A percentile compares a stretch with the other conserved stretches of the same genome.
Conservation (phyloP, 2,888 invertebrate genomes). For the Temnothorax unifasciatus region DNA sequence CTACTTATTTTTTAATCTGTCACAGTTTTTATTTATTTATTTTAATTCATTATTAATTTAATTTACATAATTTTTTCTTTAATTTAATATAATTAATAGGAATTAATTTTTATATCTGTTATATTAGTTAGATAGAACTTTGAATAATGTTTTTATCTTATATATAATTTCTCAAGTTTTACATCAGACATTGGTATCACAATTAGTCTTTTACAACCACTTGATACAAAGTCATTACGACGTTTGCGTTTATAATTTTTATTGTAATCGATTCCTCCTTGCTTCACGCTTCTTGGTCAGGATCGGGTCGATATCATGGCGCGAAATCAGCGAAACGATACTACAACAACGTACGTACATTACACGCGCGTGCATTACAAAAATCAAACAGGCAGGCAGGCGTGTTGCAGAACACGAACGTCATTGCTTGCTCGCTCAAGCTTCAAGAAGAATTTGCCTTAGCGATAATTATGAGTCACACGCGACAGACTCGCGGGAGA, state of each 20-base stretch:
- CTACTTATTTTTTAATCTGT: background rate
- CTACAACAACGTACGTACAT: background rate
- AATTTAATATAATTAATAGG: background rate
- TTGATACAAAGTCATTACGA: slow-evolving; percentile 16
- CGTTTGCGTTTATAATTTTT: slow-evolving; percentile 20
- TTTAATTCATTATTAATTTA: background rate
- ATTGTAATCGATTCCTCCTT: slow-evolving; percentile 11
- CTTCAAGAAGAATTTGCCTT: slow-evolving; percentile 51
- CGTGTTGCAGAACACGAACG: slow-evolving; percentile 31
- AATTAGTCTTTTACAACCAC: slow-evolving; percentile 31
- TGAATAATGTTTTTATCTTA: background rate
- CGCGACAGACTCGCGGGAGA: slow-evolving; percentile 59
- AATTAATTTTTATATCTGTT: background rate
- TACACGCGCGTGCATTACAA: slow-evolving; percentile 14
- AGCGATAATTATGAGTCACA: slow-evolving; percentile 73
- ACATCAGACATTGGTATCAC: background rate
- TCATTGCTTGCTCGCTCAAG: slow-evolving; percentile 49
- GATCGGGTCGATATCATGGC: background rate
- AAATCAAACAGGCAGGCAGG: slow-evolving; percentile 2
- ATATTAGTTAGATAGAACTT: background rate
- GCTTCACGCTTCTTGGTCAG: background rate
- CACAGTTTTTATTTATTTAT: background rate
- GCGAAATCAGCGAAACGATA: slow-evolving; percentile 17
- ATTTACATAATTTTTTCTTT: background rate
- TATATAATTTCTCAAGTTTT: background rate